Percentiles rank a stretch among this genome's conserved stretches.
Evolutionary conservation across 2,113 vertebrate genomes (phyloP).

Genomic region (Chloebia gouldiae): DNA sequence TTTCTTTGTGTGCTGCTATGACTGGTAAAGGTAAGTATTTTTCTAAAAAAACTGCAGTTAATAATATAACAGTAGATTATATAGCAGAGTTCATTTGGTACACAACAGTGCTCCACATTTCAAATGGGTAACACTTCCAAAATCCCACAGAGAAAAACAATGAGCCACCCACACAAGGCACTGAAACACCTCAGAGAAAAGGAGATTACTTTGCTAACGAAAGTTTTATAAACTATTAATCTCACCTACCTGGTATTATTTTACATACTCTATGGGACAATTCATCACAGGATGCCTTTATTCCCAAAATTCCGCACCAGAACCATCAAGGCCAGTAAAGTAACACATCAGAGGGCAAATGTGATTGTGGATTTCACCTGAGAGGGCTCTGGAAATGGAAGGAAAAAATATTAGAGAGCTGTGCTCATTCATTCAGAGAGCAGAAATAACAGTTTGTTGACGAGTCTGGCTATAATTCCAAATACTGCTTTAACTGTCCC

Average conservation of each 20-base stretch:
- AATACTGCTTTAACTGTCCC: neutral
- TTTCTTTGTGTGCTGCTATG: neutral
- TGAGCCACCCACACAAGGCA: neutral
- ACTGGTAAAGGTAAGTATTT: neutral
- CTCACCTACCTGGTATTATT: neutral
- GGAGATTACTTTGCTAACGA: neutral
- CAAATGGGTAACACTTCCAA: neutral
- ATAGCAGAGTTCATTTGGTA: neutral
- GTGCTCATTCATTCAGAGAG: neutral
- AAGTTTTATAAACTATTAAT: neutral
- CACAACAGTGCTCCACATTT: neutral
- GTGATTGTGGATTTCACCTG: neutral
- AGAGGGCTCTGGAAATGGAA: neutral
- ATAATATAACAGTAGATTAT: neutral
- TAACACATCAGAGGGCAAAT: neutral
- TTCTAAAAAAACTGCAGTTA: neutral
- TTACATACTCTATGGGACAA: neutral
- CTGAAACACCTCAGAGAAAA: neutral
- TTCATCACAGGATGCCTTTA: neutral
- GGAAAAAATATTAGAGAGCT: neutral
- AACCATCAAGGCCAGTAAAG: neutral
- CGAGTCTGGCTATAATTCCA: neutral
- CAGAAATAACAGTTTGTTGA: neutral
- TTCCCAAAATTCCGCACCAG: neutral
- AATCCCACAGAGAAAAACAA: neutral